Evolutionary conservation across 30 jellyfish, hydroid and myxozoan species (phyloP), one percentile per base, ranked within the genome.

Genomic region (Rhopilema esculentum): DNA sequence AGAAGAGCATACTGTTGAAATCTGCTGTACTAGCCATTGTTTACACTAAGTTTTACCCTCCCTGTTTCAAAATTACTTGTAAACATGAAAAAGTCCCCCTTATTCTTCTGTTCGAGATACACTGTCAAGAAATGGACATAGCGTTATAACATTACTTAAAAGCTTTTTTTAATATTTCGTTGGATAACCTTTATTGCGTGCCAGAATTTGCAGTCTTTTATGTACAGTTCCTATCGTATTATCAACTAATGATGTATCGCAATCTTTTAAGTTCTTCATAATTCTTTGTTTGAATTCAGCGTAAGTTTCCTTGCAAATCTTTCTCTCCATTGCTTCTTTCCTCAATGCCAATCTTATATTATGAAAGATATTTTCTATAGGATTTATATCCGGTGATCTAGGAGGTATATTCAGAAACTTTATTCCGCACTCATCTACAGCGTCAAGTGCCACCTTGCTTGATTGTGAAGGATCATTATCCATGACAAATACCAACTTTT

Each of bases 141-240:
- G 57, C 57, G 12, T 40, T 40, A 40, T 40, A 40, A 40, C 57
- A 40, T 40, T 40, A 40, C 57, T 40, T 40, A 6, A 40, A 40
- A 40, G 57, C n/a, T 12, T 40, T 40, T 40, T 25, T 63, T 63
- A 63, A 25, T 63, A 63, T 63, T 63, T 63, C 30, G 20, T 63
- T 20, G 8, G 7, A 25, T 63, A 63, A 63, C 73, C 73, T 63
- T 63, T 63, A 63, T 63, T 63, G 27, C 30, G 7, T 20, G 30
- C 30, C 30, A 63, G 27, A 63, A 63, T 63, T 63, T 63, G 73
- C 73, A 63, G 73, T 63, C 73, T 21, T 63, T 63, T 63, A n/a
- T n/a, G n/a, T n/a, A n/a, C n/a, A n/a, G n/a, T n/a, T n/a, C n/a
- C n/a, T n/a, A n/a, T n/a, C n/a, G n/a, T n/a, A n/a, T n/a, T n/a